Evolutionary conservation across 2,888 invertebrate species (phyloP).

Genomic region (Chrysolina americana): DNA sequence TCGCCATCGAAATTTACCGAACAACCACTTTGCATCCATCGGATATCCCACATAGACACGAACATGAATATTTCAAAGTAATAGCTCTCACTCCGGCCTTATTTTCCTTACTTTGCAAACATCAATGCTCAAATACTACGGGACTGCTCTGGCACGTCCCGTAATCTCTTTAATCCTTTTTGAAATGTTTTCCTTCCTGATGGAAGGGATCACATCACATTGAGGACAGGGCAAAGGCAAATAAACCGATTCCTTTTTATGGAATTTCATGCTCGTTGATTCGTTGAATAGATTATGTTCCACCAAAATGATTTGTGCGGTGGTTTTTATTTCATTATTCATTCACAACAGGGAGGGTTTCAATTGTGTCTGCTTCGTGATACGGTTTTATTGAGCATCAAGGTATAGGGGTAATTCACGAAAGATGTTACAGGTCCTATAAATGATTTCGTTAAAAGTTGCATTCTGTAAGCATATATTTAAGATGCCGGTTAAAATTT

Average conservation of each 20-base stretch:
- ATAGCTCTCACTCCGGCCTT: constrained; percentile 59
- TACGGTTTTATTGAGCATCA: not conserved
- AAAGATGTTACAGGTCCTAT: too few relatives aligned
- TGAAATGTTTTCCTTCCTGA: constrained; percentile 49
- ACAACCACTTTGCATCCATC: constrained; percentile 64
- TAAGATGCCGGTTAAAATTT: too few relatives aligned
- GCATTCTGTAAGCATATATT: too few relatives aligned
- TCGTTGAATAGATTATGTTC: constrained; percentile 7
- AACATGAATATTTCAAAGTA: constrained; percentile 66
- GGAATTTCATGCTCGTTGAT: constrained; percentile 7
- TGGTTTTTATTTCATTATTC: not conserved
- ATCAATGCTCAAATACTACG: constrained; percentile 48
- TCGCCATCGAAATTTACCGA: constrained; percentile 59
- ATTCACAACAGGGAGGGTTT: too few relatives aligned
- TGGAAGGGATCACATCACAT: constrained; percentile 27
- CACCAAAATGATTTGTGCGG: not conserved
- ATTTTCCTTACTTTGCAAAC: constrained; percentile 62
- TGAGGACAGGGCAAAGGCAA: not conserved
- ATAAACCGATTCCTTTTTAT: constrained; percentile 10
- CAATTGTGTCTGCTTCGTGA: not conserved
- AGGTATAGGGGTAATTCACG: not conserved
- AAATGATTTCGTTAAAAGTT: too few relatives aligned
- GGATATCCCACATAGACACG: constrained; percentile 63
- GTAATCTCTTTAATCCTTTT: constrained; percentile 50
- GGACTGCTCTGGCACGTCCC: constrained; percentile 47